Percentiles rank a stretch among this genome's conserved stretches.
Evolutionary conservation across 1,140 invertebrate genomes (phyloP).

Genomic region (Panulirus ornatus): DNA sequence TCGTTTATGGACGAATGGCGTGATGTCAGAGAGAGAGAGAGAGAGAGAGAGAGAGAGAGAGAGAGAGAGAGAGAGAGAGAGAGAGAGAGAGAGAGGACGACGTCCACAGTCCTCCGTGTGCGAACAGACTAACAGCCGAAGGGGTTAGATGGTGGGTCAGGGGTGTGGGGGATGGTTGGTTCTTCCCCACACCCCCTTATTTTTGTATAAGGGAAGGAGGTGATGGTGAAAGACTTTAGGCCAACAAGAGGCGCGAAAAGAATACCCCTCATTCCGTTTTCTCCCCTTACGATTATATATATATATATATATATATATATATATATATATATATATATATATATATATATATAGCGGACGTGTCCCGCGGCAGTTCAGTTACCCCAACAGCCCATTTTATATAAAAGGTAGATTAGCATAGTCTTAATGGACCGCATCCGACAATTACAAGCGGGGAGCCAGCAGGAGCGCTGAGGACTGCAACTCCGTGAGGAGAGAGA

Average conservation of each 20-base stretch:
- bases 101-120: too few relatives aligned
- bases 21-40: conserved; percentile 5
- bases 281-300: background rate
- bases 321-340: background rate
- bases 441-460: conserved; percentile 28
- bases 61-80: too few relatives aligned
- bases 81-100: too few relatives aligned
- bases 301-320: background rate
- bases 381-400: conserved; percentile 12
- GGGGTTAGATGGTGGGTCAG: too few relatives aligned
- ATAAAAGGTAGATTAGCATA: conserved; percentile 42
- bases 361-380: conserved; percentile 26
- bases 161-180: too few relatives aligned
- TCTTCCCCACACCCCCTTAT: too few relatives aligned
- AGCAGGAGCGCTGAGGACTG: background rate
- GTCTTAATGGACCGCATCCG: conserved; percentile 33
- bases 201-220: too few relatives aligned
- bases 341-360: background rate
- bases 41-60: background rate
- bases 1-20: conserved; percentile 43
- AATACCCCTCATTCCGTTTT: background rate
- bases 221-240: too few relatives aligned
- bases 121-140: too few relatives aligned
- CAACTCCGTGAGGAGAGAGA: background rate
- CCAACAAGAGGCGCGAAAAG: too few relatives aligned